Percentiles rank a stretch among this genome's conserved stretches.
These are phyloP conservation scores for Uloborus diversus DNA, from an alignment of 1,140 invertebrate species.

Conservation along the genomic window DNA sequence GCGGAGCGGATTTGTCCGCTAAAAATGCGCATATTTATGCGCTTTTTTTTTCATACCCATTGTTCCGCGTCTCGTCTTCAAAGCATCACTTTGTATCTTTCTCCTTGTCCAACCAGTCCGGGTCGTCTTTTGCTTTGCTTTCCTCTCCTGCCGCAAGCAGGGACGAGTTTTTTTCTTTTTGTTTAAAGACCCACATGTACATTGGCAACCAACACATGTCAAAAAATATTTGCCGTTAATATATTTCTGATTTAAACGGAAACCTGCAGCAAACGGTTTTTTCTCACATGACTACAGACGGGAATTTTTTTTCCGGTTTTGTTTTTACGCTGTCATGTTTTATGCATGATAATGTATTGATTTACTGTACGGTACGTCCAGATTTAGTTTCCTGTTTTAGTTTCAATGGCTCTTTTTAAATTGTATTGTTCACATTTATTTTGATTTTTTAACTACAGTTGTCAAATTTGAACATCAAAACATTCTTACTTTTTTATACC, in stretches of 20 bases:
- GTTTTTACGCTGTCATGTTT: slow-evolving; percentile 8
- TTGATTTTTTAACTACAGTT: not conserved
- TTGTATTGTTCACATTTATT: not conserved
- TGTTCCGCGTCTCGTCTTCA: not conserved
- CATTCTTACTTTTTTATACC: no score
- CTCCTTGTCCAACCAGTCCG: not conserved
- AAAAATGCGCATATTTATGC: slow-evolving; percentile 52
- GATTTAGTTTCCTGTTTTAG: not conserved
- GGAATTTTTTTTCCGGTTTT: not conserved
- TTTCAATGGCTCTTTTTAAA: not conserved
- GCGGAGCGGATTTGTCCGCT: slow-evolving; percentile 35
- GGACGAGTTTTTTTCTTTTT: not conserved
- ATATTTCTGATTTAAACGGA: slow-evolving; percentile 44
- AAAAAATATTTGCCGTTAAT: slow-evolving; percentile 41
- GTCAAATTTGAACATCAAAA: not conserved
- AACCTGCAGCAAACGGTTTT: slow-evolving; percentile 34
- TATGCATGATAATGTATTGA: slow-evolving; percentile 29
- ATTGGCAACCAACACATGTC: not conserved
- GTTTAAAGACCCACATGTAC: not conserved
- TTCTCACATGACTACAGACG: slow-evolving; percentile 34
- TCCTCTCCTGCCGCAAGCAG: not conserved
- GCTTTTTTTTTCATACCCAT: not conserved
- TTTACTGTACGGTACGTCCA: not conserved
- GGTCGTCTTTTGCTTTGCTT: not conserved
- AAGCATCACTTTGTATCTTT: slow-evolving; percentile 24